phyloP scores from a whole-genome alignment of 2,888 invertebrate species.

The Hylaea fasciaria region DNA sequence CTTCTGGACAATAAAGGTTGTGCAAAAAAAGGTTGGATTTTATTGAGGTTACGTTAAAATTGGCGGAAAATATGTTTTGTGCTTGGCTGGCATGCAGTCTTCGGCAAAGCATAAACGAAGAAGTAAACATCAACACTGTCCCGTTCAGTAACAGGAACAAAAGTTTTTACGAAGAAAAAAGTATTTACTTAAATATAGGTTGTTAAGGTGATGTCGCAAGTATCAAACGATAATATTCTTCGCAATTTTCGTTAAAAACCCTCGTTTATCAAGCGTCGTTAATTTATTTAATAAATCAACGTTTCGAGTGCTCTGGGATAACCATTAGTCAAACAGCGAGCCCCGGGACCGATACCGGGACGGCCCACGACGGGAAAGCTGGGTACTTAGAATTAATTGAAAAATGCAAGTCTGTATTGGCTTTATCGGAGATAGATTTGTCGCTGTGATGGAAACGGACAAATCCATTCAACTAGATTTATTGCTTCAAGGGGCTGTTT shows the following conservation, averaged over 20 bases:
- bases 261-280: conserved; percentile 70
- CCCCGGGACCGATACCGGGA: conserved; percentile 55
- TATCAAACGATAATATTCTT: conserved; percentile 43
- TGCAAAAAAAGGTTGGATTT: conserved; percentile 44
- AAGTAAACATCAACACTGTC: conserved; percentile 45
- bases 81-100: conserved; percentile 45
- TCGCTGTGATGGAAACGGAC: conserved; percentile 45
- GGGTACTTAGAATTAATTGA: conserved; percentile 48
- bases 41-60: conserved; percentile 44
- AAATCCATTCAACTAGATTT: conserved; percentile 35
- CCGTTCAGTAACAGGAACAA: conserved; percentile 47
- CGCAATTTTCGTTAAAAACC: conserved; percentile 62
- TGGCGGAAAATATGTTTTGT: conserved; percentile 57
- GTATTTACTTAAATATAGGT: neutral
- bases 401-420: conserved; percentile 47
- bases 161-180: neutral
- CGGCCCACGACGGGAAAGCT: conserved; percentile 23
- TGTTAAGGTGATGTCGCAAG: conserved; percentile 51
- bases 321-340: conserved; percentile 71
- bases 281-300: conserved; percentile 81
- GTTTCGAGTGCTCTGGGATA: conserved; percentile 59
- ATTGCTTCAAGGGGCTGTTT: conserved; percentile 19
- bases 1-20: conserved; percentile 45
- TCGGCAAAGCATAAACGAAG: too few species aligned
- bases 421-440: conserved; percentile 41